Base-by-base conservation (phyloP, 2,888 invertebrate genomes). In the Iphiclides podalirius region DNA sequence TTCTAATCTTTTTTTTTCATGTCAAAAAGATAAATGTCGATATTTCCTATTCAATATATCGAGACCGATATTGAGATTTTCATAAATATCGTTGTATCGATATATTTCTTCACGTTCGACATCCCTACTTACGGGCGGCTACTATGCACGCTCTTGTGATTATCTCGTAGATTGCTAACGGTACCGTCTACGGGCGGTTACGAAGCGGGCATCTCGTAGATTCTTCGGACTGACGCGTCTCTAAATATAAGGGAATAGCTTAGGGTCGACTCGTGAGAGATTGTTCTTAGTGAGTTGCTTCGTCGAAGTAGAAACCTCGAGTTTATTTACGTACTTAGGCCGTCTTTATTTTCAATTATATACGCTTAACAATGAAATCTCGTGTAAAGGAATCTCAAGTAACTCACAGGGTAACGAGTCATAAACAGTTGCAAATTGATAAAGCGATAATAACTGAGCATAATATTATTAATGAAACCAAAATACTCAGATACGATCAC, bases 341-440 rank as follows among this genome's bases (percentile, higher is more conserved):
- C 12, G 9, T 11, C 11, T 11, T 31, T 31, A 11, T 31, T 31
- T 31, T 31, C 2, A 31, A 31, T 4, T 4, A 11, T 31, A n/a
- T 12, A 11, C 31, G n/a, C 3, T 31, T 31, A 9, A 28, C 28
- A 28, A 35, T 58, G 57, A 61, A 72, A 76, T 36, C 31, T 37
- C 6, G 44, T 47, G 38, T 40, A 33, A 17, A 50, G 4, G 59
- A 83, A 81, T 80, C 81, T 80, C 79, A 61, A 59, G 63, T 63
- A 69, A 74, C 75, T 77, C 76, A 71, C 86, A 85, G 86, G 86
- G 85, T 86, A 85, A 77, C 71, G 77, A 79, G 72, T 73, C 79
- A 70, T 74, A 64, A 71, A 65, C 62, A 65, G 72, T 64, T 68
- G 61, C 56, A 57, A 68, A 64, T 61, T 63, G 66, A 66, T 65